Percentiles rank a stretch among this genome's conserved stretches.
phyloP scores from a whole-genome alignment of 2,888 invertebrate genomes.

The Sarcophaga rosellei region DNA sequence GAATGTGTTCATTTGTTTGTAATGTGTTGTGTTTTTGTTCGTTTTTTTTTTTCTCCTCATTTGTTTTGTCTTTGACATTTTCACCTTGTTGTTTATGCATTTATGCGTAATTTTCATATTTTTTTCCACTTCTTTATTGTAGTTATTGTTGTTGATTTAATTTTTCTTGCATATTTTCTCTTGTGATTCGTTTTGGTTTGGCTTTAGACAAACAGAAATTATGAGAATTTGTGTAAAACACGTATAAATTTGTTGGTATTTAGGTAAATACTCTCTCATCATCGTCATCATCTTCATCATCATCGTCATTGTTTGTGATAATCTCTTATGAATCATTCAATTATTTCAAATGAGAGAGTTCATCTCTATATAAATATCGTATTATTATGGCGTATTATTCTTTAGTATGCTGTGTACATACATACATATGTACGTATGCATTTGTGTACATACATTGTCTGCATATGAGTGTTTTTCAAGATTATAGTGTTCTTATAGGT shows the following conservation, averaged over 20 bases:
- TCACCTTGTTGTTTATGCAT: conserved; percentile 57
- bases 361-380: conserved; percentile 5
- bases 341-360: conserved; percentile 46
- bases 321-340: conserved; percentile 59
- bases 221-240: conserved; percentile 61
- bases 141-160: neutral
- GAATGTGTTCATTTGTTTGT: neutral
- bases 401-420: too few relatives aligned
- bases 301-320: conserved; percentile 34
- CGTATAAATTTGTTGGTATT: conserved; percentile 59
- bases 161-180: neutral
- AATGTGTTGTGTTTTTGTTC: neutral
- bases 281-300: neutral
- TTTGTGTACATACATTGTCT: neutral
- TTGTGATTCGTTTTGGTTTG: neutral
- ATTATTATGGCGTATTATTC: too few relatives aligned
- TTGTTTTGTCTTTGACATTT: conserved; percentile 58
- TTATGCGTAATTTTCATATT: conserved; percentile 57
- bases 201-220: neutral
- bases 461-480: neutral
- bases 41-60: neutral
- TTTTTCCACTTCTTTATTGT: neutral
- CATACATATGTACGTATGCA: neutral
- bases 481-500: too few relatives aligned
- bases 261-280: conserved; percentile 40